A percentile compares a stretch with the other conserved stretches of the same genome.
These are phyloP conservation scores for Passer montanus DNA, from an alignment of 2,113 vertebrate genomes.

Conservation along the genomic window DNA sequence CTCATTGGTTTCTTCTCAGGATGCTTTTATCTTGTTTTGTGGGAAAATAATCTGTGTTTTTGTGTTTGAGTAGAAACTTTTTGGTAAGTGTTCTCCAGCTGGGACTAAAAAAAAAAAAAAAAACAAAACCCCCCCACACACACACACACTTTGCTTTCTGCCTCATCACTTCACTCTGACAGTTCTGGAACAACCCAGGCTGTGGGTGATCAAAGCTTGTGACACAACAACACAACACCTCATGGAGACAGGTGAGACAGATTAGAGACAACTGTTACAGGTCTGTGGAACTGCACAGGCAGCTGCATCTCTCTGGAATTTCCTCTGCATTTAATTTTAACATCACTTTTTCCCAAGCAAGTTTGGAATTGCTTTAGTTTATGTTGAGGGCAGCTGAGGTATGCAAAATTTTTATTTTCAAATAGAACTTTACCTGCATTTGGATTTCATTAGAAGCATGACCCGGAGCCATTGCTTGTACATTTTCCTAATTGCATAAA, in stretches of 20 bases:
- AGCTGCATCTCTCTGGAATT: not conserved
- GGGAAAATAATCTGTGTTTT: slow-evolving; percentile 10
- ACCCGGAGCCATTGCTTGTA: not conserved
- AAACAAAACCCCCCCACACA: too few species aligned
- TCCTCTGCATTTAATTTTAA: not conserved
- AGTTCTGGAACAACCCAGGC: not conserved
- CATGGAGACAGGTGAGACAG: not conserved
- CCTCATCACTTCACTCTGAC: not conserved
- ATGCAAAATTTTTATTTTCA: slow-evolving; percentile 8
- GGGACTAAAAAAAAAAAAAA: not conserved
- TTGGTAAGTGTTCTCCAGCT: not conserved
- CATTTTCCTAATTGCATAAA: slow-evolving; percentile 40
- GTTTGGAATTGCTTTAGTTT: not conserved
- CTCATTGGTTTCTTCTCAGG: not conserved
- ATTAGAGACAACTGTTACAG: not conserved
- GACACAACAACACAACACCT: not conserved
- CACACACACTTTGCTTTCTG: not conserved
- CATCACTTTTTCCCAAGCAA: not conserved
- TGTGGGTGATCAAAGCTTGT: not conserved
- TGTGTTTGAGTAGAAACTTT: not conserved
- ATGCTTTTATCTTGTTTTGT: not conserved
- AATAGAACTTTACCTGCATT: slow-evolving; percentile 23
- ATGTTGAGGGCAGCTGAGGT: not conserved
- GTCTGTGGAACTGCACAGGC: not conserved
- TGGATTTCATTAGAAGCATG: slow-evolving; percentile 31